These are phyloP conservation scores for Amazona guildingii DNA, from an alignment of 2,113 vertebrate genomes.

Conservation along the genomic window DNA sequence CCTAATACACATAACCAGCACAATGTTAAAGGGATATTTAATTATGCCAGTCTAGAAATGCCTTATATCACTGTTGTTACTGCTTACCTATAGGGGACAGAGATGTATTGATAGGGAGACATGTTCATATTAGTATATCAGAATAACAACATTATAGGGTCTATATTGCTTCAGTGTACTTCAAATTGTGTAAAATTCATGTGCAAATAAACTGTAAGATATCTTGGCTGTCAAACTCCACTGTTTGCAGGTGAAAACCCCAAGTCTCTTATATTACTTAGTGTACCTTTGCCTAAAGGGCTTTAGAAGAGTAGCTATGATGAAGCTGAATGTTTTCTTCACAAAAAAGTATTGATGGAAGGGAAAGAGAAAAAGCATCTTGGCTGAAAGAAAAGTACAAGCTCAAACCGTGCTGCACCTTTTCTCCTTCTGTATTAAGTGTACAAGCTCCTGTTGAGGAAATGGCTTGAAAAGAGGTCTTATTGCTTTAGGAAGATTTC, in stretches of 20 bases:
- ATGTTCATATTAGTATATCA: not conserved
- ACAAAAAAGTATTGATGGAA: not conserved
- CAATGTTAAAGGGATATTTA: not conserved
- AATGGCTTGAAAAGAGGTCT: not conserved
- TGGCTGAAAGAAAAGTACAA: not conserved
- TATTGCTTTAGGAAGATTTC: not conserved
- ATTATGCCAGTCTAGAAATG: not conserved
- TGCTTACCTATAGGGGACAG: not conserved
- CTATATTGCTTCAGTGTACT: not conserved
- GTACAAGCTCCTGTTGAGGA: not conserved
- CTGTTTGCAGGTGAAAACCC: not conserved
- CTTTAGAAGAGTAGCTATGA: not conserved
- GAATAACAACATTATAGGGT: not conserved
- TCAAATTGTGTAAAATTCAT: not conserved
- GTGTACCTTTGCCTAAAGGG: not conserved
- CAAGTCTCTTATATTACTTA: not conserved
- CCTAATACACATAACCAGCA: not conserved
- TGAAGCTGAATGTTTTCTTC: not conserved
- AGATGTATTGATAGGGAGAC: not conserved
- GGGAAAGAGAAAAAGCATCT: not conserved
- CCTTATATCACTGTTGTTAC: not conserved
- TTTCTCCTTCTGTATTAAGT: not conserved
- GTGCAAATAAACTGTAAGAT: not conserved
- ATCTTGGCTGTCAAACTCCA: not conserved
- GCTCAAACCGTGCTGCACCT: not conserved